phyloP scores from a whole-genome alignment of 1,140 invertebrate species.

The Gonioctena quinquepunctata region DNA sequence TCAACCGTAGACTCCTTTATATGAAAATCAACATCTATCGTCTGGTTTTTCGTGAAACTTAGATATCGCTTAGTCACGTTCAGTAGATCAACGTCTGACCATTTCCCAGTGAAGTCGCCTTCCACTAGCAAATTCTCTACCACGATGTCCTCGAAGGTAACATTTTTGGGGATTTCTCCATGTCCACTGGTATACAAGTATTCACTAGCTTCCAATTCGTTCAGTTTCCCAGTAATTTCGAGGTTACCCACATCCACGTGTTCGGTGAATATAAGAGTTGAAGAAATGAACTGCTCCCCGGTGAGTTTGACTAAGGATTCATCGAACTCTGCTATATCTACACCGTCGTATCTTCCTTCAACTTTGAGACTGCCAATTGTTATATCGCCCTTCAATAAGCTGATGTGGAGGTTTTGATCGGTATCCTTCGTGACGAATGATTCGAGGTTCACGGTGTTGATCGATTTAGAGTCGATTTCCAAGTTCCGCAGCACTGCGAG shows the following conservation, averaged over 20 bases:
- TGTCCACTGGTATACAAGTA: constrained; percentile 32
- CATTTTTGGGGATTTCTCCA: constrained; percentile 19
- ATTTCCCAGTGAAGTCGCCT: constrained; percentile 36
- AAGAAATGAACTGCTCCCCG: constrained; percentile 46
- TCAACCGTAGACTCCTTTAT: constrained; percentile 18
- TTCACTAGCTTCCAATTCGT: constrained; percentile 31
- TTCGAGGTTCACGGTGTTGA: constrained; percentile 54
- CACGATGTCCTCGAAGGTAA: constrained; percentile 26
- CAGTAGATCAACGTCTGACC: constrained; percentile 41
- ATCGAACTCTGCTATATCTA: constrained; percentile 53
- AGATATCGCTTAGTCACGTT: constrained; percentile 37
- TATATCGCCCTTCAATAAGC: constrained; percentile 52
- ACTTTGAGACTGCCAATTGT: constrained; percentile 53
- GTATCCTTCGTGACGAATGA: constrained; percentile 56
- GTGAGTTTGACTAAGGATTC: constrained; percentile 48
- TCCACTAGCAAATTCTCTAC: constrained; percentile 38
- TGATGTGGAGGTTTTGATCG: constrained; percentile 51
- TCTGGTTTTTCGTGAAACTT: constrained; percentile 44
- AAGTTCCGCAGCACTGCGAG: constrained; percentile 48
- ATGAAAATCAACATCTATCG: constrained; percentile 28
- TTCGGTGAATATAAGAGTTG: constrained; percentile 47
- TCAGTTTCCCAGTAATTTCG: constrained; percentile 42
- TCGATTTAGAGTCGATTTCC: constrained; percentile 43
- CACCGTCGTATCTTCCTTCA: constrained; percentile 47
- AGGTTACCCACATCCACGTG: constrained; percentile 34